Base-by-base conservation (phyloP, 1,140 invertebrate species). In the Linepithema humile region DNA sequence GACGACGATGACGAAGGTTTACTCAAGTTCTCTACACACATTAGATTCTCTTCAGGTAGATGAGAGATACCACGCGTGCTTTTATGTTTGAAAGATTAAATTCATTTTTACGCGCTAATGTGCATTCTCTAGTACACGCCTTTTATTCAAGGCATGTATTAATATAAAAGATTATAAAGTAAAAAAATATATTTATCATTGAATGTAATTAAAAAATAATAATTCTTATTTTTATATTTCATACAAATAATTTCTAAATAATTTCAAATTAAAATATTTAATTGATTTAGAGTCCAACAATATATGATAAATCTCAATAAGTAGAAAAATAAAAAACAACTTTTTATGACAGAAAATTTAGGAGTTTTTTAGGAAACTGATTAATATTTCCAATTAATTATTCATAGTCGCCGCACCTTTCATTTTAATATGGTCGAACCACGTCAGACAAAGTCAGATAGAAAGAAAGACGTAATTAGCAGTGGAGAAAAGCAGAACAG, bases 1-100 rank as follows among this genome's bases (percentile, higher is more conserved):
- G 53, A 75, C 35, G 26, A 75, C 45, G 59, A 77, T 75, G 72
- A 83, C n/a, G 64, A 50, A 77, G 55, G 32, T 59, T n/a, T 15
- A 20, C 23, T 2, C 35, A 17, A 50, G 17, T 40, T 3, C 20
- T 48, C 69, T 64, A n/a, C 35, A 69, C 23, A 40, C 7, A 43
- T 77, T 29, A 26, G 7, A 50, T 32, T 57, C 9, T 7, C 26
- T 38, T 38, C 29, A 35, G 48, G 35, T 53, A 64, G 26, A 35
- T n/a, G n/a, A 2, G 20, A 65, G 15, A 77, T 65, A 45, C 73
- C 38, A 15, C 43, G n/a, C 20, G 12, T 70, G 53, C 12, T 53
- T 62, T 4, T 64, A 5, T 12, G 15, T 82, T 82, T 62, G 17
- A 62, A 23, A 40, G 4, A 70, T 73, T 48, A 10, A 53, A 43